Evolutionary conservation across 2,888 invertebrate genomes (phyloP).

Genomic region (Maniola hyperantus): DNA sequence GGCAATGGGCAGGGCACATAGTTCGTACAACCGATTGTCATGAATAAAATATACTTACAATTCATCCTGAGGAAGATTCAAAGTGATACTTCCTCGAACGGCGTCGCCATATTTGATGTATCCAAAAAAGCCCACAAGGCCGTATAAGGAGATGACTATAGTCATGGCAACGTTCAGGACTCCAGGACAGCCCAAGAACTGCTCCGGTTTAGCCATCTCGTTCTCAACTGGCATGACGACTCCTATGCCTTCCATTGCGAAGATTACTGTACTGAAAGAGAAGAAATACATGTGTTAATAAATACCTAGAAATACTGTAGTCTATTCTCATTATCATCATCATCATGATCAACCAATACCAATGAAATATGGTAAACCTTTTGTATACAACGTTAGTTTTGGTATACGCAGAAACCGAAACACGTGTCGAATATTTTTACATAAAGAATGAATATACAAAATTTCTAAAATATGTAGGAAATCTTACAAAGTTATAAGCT

Average conservation of each 20-base stretch:
- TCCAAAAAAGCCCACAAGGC: conserved; percentile 94
- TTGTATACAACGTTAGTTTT: no score
- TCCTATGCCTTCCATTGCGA: conserved; percentile 98
- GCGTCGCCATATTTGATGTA: conserved; percentile 91
- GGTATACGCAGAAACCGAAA: no score
- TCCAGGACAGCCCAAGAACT: conserved; percentile 91
- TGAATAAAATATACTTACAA: conserved; percentile 87
- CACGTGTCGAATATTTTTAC: no score
- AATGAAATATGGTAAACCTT: no score
- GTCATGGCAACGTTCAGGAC: conserved; percentile 94
- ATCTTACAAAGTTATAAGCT: no score
- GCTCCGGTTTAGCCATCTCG: conserved; percentile 91
- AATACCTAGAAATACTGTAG: no score
- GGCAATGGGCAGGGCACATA: no score
- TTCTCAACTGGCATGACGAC: conserved; percentile 97
- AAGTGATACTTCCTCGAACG: conserved; percentile 89
- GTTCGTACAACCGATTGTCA: no score
- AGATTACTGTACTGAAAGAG: conserved; percentile 91
- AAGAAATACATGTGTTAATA: not conserved
- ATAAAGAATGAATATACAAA: no score
- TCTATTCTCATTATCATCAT: no score
- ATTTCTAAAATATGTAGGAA: no score
- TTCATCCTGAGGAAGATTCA: conserved; percentile 88
- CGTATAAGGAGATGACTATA: conserved; percentile 89
- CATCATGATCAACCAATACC: no score